Evolutionary conservation across 1,140 invertebrate species (phyloP).

Genomic region (Diachasmimorpha longicaudata): DNA sequence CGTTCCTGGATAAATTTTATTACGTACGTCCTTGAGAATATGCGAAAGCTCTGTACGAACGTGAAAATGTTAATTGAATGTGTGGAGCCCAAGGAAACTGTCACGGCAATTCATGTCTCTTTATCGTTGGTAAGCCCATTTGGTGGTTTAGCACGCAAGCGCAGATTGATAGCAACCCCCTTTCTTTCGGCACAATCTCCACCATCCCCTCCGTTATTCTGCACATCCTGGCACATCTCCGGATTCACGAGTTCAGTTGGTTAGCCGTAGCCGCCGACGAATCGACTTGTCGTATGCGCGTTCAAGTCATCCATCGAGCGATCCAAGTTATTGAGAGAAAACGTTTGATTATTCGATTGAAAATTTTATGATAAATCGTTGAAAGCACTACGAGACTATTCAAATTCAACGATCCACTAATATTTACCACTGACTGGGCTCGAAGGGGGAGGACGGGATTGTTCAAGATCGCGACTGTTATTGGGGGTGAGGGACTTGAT

Average conservation of each 20-base stretch:
- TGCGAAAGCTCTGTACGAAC: not conserved
- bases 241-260: slow-evolving; percentile 26
- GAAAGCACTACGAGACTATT: too few species aligned
- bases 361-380: not conserved
- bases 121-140: not conserved
- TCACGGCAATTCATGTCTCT: not conserved
- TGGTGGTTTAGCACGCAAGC: slow-evolving; percentile 1
- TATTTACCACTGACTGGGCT: too few species aligned
- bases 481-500: too few species aligned
- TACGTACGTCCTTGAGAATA: not conserved
- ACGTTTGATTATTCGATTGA: not conserved
- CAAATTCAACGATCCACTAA: too few species aligned
- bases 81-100: not conserved
- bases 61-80: not conserved
- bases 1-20: too few species aligned
- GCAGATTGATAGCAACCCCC: slow-evolving; percentile 13
- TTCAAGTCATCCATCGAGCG: not conserved
- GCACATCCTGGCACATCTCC: slow-evolving; percentile 26
- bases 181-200: not conserved
- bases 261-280: slow-evolving; percentile 20
- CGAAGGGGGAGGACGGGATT: too few species aligned
- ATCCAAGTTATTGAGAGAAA: not conserved
- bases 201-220: not conserved
- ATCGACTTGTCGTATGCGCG: not conserved
- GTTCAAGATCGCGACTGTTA: too few species aligned